These are phyloP conservation scores for Kryptopterus vitreolus DNA, from an alignment of 2,797 vertebrate genomes.

Conservation along the genomic window DNA sequence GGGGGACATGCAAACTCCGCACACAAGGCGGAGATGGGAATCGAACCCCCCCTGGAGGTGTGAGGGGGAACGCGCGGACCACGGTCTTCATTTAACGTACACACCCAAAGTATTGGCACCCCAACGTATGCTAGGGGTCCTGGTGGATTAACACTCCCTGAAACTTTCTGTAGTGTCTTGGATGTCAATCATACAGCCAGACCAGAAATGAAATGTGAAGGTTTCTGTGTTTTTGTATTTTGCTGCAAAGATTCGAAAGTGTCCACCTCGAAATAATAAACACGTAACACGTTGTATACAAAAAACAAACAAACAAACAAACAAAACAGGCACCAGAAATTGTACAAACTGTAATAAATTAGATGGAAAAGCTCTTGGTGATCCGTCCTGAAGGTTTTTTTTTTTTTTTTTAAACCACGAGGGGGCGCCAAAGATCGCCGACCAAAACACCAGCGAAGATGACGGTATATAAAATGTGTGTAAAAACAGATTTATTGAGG, in stretches of 20 bases:
- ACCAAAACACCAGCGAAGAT: not conserved
- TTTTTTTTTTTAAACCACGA: constrained; percentile 15
- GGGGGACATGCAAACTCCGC: too few species aligned
- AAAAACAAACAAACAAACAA: not conserved
- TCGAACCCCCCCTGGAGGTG: too few species aligned
- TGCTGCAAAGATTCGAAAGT: not conserved
- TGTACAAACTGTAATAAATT: constrained; percentile 48
- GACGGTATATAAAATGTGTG: not conserved
- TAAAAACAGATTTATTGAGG: constrained; percentile 3
- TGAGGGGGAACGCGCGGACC: too few species aligned
- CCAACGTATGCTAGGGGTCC: not conserved
- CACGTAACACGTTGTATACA: constrained; percentile 24
- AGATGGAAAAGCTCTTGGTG: constrained; percentile 23
- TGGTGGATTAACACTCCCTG: not conserved
- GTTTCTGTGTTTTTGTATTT: too few species aligned
- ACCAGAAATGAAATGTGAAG: not conserved
- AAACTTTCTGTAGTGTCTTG: not conserved
- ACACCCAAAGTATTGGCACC: constrained; percentile 4
- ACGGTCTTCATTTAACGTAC: too few species aligned
- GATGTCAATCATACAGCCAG: not conserved
- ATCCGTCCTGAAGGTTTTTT: not conserved
- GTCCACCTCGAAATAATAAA: constrained; percentile 46
- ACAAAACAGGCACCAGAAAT: constrained; percentile 44
- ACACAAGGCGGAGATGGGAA: too few species aligned
- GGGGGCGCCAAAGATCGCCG: constrained; percentile 29